Evolutionary conservation across 2,888 invertebrate species (phyloP), one percentile per base, ranked within the genome.

Genomic region (Neoascia interrupta): DNA sequence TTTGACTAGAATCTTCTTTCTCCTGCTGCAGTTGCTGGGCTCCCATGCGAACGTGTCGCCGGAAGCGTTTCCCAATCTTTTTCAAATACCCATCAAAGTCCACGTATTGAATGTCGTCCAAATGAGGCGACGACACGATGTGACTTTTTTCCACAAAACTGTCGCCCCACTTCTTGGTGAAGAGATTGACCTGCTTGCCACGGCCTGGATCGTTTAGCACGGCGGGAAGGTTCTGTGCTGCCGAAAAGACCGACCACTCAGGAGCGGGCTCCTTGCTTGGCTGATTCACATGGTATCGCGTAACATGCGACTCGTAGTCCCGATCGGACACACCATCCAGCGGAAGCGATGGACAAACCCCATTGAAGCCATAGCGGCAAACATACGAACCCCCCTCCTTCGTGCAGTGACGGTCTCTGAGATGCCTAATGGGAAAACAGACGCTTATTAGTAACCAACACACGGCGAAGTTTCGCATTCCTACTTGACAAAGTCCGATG

Each of bases 151-250:
- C 97, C 15, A 97, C 92, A 89, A 99, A 99, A 70, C 92, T 91
- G 84, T 98, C 98, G 41, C 99, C 99, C 99, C 99, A 99, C 76
- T 97, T 97, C 88, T 96, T 97, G 0, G 97, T 97, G 85, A 99
- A 97, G 86, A 99, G 97, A 88, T 97, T 93, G 81, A 92, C 92
- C 87, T 96, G 95, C 89, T 97, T 98, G 82, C 97, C 95, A 85
- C 94, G 93, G 81, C 94, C 94, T 0, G 98, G 98, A 89, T 99
- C 98, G 90, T 98, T 98, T 79, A 99, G 91, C 82, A 97, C 97
- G 66, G 98, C 97, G 31, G 98, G 96, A 81, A 99, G 91, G 89
- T 98, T 98, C 89, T 98, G 98, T 54, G 96, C 93, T 54, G 97
- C 96, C 51, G 96, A 95, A 88, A 95, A 97, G 11, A 89, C 84